phyloP scores from a whole-genome alignment of 1,140 invertebrate species.

The Lerema accius region DNA sequence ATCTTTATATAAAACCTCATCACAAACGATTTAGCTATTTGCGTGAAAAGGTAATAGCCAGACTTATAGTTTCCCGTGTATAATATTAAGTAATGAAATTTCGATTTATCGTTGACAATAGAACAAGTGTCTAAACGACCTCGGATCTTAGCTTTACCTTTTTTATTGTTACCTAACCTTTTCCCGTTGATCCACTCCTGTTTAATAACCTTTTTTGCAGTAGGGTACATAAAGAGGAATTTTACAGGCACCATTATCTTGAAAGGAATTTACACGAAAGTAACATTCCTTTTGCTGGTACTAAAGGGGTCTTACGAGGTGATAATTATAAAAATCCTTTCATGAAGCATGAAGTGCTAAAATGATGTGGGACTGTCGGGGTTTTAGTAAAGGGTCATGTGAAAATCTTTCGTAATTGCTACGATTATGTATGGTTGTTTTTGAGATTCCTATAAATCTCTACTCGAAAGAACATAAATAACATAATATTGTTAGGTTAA shows the following conservation, averaged over 20 bases:
- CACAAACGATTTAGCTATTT: no score
- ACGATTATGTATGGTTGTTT: no score
- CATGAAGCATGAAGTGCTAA: not conserved
- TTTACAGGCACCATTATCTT: conserved; percentile 41
- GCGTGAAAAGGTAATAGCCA: no score
- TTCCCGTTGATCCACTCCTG: conserved; percentile 57
- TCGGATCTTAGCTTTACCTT: conserved; percentile 53
- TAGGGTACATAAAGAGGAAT: conserved; percentile 50
- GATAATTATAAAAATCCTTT: conserved; percentile 14
- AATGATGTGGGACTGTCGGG: conserved; percentile 2
- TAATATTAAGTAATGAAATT: no score
- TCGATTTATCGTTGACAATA: not conserved
- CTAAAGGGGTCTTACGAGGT: conserved; percentile 4
- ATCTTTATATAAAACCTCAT: no score
- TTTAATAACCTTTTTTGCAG: conserved; percentile 61
- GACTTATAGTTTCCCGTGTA: no score
- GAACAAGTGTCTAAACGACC: conserved; percentile 11
- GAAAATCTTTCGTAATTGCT: not conserved
- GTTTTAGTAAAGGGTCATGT: not conserved
- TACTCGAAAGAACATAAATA: no score
- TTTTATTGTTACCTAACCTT: conserved; percentile 65
- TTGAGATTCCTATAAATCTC: no score
- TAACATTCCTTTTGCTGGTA: conserved; percentile 6
- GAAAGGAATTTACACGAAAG: conserved; percentile 16
- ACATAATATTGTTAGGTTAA: no score